These are phyloP conservation scores for Eumacrocentrus americanus DNA, from an alignment of 2,888 invertebrate genomes.

Conservation along the genomic window DNA sequence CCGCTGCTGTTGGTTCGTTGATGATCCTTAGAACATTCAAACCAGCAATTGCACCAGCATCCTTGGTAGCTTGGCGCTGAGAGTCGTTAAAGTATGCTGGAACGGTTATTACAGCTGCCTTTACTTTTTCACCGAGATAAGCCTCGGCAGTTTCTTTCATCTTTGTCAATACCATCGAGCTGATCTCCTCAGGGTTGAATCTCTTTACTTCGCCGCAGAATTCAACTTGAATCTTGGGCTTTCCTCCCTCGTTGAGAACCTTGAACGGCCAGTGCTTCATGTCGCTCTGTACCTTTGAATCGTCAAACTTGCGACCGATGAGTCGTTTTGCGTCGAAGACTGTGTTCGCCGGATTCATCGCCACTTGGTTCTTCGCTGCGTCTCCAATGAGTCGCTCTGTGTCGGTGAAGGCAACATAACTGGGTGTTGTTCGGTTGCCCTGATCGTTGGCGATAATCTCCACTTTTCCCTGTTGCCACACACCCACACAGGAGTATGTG, in stretches of 20 bases:
- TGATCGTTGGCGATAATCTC: conserved; percentile 65
- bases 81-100: no score
- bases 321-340: no score
- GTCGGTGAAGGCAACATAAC: conserved; percentile 74
- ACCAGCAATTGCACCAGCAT: conserved; percentile 71
- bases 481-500: no score
- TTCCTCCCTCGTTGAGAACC: conserved; percentile 69
- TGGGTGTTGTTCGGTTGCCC: conserved; percentile 76
- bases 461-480: conserved; percentile 37
- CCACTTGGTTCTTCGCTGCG: conserved; percentile 68
- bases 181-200: conserved; percentile 74
- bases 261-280: conserved; percentile 85
- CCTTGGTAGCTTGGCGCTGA: no score
- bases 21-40: conserved; percentile 71
- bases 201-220: conserved; percentile 67
- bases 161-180: no score
- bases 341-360: conserved; percentile 74
- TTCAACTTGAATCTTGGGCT: conserved; percentile 73
- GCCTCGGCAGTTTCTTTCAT: no score
- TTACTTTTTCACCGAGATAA: conserved; percentile 68
- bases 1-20: conserved; percentile 68
- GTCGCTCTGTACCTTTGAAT: conserved; percentile 73
- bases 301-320: conserved; percentile 60
- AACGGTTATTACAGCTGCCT: conserved; percentile 80
- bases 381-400: no score